Percentiles rank a stretch among this genome's conserved stretches.
phyloP scores from a whole-genome alignment of 2,113 vertebrate species.

The Muntiacus reevesi region DNA sequence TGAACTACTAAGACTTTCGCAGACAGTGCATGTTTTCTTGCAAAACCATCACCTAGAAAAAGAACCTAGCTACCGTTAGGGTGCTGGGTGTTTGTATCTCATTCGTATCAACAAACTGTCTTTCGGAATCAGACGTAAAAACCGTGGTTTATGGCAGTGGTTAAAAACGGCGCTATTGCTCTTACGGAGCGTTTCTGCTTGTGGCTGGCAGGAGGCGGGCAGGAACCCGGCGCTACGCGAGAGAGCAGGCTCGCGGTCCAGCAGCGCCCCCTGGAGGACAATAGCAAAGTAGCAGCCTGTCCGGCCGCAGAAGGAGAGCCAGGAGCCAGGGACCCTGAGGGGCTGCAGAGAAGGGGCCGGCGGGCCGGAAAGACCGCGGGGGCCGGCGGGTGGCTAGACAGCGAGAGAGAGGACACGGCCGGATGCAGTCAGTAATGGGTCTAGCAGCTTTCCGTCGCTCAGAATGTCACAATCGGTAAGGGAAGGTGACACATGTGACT shows the following conservation, averaged over 20 bases:
- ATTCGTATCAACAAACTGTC: conserved; percentile 50
- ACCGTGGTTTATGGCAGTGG: background rate
- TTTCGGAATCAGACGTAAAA: conserved; percentile 52
- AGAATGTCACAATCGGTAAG: conserved; percentile 55
- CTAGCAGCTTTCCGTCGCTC: conserved; percentile 66
- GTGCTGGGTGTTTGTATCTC: conserved; percentile 18
- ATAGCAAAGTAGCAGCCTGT: conserved; percentile 61
- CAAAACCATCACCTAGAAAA: background rate
- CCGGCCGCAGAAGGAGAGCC: background rate
- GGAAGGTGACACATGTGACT: conserved; percentile 44
- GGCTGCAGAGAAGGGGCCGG: background rate
- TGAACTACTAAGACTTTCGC: background rate
- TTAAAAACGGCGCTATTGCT: conserved; percentile 22
- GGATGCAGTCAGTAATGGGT: conserved; percentile 66
- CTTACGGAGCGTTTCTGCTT: conserved; percentile 30
- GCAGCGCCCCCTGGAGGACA: conserved; percentile 80
- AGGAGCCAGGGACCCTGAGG: background rate
- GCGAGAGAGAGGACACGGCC: conserved; percentile 63
- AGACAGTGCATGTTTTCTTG: background rate
- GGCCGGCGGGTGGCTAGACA: conserved; percentile 62
- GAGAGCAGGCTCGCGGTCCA: conserved; percentile 63
- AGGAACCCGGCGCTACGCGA: accelerated
- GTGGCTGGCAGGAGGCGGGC: background rate
- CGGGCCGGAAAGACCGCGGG: conserved; percentile 25
- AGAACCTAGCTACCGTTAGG: conserved; percentile 7